Evolutionary conservation across 2,797 vertebrate species (phyloP), one percentile per base, ranked within the genome.

Genomic region (Diplodus sargus): DNA sequence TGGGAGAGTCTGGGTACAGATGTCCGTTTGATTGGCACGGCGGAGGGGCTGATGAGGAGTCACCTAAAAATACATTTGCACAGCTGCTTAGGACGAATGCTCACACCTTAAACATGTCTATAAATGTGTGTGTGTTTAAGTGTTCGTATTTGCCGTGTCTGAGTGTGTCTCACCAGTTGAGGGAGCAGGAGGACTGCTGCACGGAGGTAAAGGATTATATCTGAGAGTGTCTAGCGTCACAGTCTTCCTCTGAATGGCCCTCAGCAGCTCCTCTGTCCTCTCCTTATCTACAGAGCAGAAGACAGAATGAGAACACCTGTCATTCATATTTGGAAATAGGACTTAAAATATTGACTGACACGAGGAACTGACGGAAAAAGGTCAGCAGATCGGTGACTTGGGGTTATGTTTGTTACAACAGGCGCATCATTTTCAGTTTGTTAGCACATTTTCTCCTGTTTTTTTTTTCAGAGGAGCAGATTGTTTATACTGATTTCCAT

Each of bases 191-290:
- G 96, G 94, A 84, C 95, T 95, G 93, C 94, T 95, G 83, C 94
- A 91, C 0, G 57, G 83, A 53, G 92, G 91, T 91, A 10, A 90
- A 89, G 88, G 94, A 93, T 90, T 89, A 93, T 94, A 95, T 95
- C 94, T 90, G 79, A 96, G 90, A 0, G 94, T 89, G 83, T 96
- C 95, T 84, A 96, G 89, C 34, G 91, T 93, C 4, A 95, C 90
- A 30, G 92, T 95, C 93, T 97, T 97, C 93, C 93, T 96, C 93
- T 97, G 97, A 92, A 97, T 95, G 84, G 96, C 96, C 84, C 88
- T 96, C 49, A 98, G 95, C 92, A 97, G 95, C 90, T 96, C 96
- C 81, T 96, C 91, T 23, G 92, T 89, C 83, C 91, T 91, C 79
- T 91, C 86, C 71, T 92, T 94, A 85, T 93, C 94, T 94, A 64